Conservation (phyloP, 2,888 invertebrate genomes). For the Kuschelorhynchus macadamiae region DNA sequence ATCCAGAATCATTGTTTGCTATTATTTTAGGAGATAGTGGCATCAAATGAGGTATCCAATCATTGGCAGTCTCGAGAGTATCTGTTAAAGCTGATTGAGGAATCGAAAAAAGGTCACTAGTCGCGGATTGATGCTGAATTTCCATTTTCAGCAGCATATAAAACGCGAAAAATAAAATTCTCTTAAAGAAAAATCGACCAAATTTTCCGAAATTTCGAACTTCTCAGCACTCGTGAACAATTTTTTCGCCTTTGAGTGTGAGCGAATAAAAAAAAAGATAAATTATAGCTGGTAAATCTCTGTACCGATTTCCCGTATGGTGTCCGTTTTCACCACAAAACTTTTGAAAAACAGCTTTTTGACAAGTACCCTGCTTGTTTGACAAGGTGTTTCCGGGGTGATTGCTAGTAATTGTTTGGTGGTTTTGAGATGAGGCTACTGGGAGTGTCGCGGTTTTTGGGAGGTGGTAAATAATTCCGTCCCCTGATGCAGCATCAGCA, state of each 20-base stretch:
- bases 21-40: constrained; percentile 1
- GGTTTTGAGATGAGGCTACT: constrained; percentile 31
- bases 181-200: too few species aligned
- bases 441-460: constrained; percentile 31
- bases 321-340: constrained; percentile 26
- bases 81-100: neutral
- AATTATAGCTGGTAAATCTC: constrained; percentile 17
- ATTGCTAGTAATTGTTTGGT: constrained; percentile 45
- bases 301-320: constrained; percentile 15
- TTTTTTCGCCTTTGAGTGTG: neutral
- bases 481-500: constrained; percentile 25
- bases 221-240: neutral
- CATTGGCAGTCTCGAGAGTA: constrained; percentile 5
- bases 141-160: constrained; percentile 24
- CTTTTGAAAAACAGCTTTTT: constrained; percentile 27
- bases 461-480: constrained; percentile 20
- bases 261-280: neutral
- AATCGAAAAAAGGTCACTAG: neutral
- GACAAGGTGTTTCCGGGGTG: constrained; percentile 45
- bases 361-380: constrained; percentile 40
- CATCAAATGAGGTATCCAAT: constrained; percentile 18
- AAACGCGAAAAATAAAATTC: too few species aligned
- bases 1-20: neutral
- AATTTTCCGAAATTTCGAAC: neutral
- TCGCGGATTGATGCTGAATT: constrained; percentile 5